Conservation (phyloP, 2,888 invertebrate species). For the Sthenelais limicola region DNA sequence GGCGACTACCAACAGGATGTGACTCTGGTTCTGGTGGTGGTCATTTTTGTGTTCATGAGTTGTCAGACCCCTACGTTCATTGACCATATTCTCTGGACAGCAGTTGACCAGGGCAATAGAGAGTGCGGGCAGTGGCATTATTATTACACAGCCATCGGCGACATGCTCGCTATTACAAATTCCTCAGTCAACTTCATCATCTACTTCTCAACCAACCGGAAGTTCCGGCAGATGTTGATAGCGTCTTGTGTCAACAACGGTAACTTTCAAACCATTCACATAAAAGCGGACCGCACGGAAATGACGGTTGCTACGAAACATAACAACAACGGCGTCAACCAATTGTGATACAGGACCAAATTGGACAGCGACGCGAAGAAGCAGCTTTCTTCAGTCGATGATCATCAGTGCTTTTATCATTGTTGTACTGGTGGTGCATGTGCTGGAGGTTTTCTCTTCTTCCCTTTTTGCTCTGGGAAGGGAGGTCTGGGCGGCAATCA, state of each 20-base stretch:
- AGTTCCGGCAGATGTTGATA: constrained; percentile 48
- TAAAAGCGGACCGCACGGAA: constrained; percentile 31
- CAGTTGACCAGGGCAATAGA: constrained; percentile 45
- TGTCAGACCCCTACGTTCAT: constrained; percentile 56
- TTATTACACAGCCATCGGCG: constrained; percentile 56
- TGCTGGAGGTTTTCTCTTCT: not conserved
- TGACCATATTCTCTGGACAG: constrained; percentile 55
- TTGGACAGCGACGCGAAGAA: constrained; percentile 12
- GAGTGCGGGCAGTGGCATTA: constrained; percentile 54
- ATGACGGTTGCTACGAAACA: constrained; percentile 23
- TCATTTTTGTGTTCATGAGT: constrained; percentile 53
- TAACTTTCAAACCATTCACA: constrained; percentile 25
- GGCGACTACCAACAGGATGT: constrained; percentile 52
- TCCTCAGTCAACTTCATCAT: constrained; percentile 55
- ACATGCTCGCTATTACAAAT: constrained; percentile 53
- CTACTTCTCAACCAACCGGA: constrained; percentile 53
- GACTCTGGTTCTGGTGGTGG: constrained; percentile 54
- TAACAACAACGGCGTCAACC: too few species aligned
- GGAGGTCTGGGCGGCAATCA: too few species aligned
- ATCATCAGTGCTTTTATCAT: not conserved
- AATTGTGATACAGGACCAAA: too few species aligned
- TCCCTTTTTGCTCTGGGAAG: too few species aligned
- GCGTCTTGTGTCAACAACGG: constrained; percentile 24
- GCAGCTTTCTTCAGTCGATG: not conserved
- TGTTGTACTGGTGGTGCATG: not conserved